Base-by-base conservation (phyloP, 2,797 vertebrate genomes). In the Sebastiscus tertius region DNA sequence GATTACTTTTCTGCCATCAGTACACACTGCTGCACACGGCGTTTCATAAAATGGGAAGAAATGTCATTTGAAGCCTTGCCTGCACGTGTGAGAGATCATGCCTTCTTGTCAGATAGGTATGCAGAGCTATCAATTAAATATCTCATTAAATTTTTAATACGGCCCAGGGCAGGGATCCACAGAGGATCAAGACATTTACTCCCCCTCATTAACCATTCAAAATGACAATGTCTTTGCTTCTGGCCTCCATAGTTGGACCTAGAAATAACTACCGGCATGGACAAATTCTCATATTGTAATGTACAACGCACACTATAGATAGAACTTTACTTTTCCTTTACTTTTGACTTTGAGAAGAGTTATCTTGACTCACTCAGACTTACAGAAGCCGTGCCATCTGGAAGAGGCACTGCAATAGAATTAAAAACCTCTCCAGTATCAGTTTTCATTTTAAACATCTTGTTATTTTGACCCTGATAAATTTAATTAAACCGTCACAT, bases 121-220 rank as follows among this genome's bases (percentile, higher is more conserved):
- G 55, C 67, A 82, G 63, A 72, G 65, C 34, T 62, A 68, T 66
- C 64, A 75, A 82, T 90, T 77, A 84, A 85, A 70, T 55, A 59
- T 75, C 83, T 86, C 88, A 85, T 92, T 87, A 90, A 63, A 46
- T 86, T 76, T 86, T 82, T 66, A 78, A 77, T 76, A 55, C 14
- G 67, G 58, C 58, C 54, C 49, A 20, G 24, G 75, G 67, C 67
- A 46, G 64, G 58, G 34, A 66, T 76, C 78, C 62, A 65, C 52
- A 33, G 59, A 81, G 39, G 69, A 82, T 81, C 59, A 42, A 63
- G 73, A 62, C 82, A 78, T 82, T 86, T 73, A 24, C 55, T 75
- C 62, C 54, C 39, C 39, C 56, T 80, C 85, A 81, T 89, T 89
- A 90, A 29, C 54, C 64, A 54, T 61, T 78, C 26, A 75, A 46